Evolutionary conservation across 2,797 vertebrate genomes (phyloP), one percentile per base, ranked within the genome.

Genomic region (Protonibea diacanthus): DNA sequence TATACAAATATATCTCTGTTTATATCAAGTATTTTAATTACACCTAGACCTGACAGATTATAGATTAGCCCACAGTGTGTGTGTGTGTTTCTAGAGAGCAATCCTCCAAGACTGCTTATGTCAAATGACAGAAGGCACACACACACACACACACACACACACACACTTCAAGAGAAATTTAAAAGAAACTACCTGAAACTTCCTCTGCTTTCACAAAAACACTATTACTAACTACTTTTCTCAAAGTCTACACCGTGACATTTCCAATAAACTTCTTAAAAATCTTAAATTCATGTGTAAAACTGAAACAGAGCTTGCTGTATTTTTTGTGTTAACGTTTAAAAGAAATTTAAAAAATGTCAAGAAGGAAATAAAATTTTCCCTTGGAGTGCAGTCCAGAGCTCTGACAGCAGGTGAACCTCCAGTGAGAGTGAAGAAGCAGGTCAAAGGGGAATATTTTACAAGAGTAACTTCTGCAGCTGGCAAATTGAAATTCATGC

Each of bases 371-470:
- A 38, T 38, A 38, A 2, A 38, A 9, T 2, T 38, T 2, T 9
- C 8, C 2, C 8, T 9, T 8, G 7, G 8, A 9, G 33, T 66
- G 18, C 58, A 47, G 6, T n/a, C 5, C 49, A 48, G 23, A 33
- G 49, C 49, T 49, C 45, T 38, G 59, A 44, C 25, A 74, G 52
- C 63, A 73, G 69, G n/a, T 72, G 45, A 3, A 33, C 2, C 42
- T 21, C 29, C 42, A 68, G 13, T 2, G 70, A 82, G 29, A 76
- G 67, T 21, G 45, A 27, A 87, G 20, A 64, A 56, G 60, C 67
- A 77, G 74, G 64, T 77, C 68, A 87, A 77, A 79, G 79, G 51
- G 57, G 47, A 65, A 49, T 6, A 20, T 27, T 58, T 29, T 21
- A 11, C 71, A 65, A 49, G 44, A 63, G 5, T 0, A 21, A 74